Percentiles rank a stretch among this genome's conserved stretches.
phyloP scores from a whole-genome alignment of 1,140 invertebrate genomes.

The Habropoda laboriosa region DNA sequence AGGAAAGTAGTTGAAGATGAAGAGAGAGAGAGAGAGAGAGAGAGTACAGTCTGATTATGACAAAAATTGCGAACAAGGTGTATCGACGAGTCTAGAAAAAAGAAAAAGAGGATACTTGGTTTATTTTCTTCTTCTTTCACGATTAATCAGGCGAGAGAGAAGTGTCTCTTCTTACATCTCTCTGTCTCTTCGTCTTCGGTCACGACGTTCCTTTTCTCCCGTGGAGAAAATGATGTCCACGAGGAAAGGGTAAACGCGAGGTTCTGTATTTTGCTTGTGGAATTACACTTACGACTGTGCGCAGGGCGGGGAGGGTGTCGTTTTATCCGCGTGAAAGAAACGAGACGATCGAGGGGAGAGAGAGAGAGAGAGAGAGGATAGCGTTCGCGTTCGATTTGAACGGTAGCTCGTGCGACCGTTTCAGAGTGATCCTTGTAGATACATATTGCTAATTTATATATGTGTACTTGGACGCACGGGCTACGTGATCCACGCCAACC shows the following conservation, averaged over 20 bases:
- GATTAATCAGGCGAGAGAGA: too few species aligned
- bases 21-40: not conserved
- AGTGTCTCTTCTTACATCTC: too few species aligned
- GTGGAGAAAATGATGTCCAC: constrained; percentile 4
- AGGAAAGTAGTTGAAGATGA: not conserved
- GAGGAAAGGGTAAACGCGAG: not conserved
- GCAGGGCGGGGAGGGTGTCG: too few species aligned
- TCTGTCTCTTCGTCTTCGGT: not conserved
- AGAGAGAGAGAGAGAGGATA: not conserved
- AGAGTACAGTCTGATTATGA: too few species aligned
- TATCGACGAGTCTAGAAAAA: not conserved
- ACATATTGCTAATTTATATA: constrained; percentile 53
- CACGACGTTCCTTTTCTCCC: constrained; percentile 36
- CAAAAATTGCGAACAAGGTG: too few species aligned
- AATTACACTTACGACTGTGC: too few species aligned
- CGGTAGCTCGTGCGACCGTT: constrained; percentile 12
- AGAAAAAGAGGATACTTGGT: not conserved
- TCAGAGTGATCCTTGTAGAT: constrained; percentile 18
- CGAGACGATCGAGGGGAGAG: not conserved
- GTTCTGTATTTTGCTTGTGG: too few species aligned
- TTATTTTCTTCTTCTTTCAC: not conserved
- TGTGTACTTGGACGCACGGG: constrained; percentile 1
- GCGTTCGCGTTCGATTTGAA: constrained; percentile 28
- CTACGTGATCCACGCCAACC: constrained; percentile 6
- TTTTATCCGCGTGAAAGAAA: not conserved